phyloP scores from a whole-genome alignment of 2,888 invertebrate species.

The Ennomos quercinarius region DNA sequence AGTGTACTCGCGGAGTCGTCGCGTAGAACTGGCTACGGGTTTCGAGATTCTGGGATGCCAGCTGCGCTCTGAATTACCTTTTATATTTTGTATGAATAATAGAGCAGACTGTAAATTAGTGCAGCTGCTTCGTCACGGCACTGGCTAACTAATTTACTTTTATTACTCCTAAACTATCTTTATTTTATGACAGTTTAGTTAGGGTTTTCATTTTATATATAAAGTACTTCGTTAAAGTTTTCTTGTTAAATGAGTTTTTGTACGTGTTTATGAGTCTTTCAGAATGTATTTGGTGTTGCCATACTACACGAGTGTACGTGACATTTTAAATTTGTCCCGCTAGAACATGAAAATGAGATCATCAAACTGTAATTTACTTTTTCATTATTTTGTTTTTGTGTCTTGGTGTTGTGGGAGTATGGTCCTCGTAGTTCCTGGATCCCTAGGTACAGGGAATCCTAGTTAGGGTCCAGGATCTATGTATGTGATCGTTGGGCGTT shows the following conservation, averaged over 20 bases:
- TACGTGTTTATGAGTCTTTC: too few relatives aligned
- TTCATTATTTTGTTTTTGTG: too few relatives aligned
- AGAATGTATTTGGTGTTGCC: too few relatives aligned
- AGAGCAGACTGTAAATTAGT: conserved; percentile 44
- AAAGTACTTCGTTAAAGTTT: not conserved
- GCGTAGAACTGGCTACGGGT: conserved; percentile 56
- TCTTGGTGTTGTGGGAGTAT: too few relatives aligned
- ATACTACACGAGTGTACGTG: too few relatives aligned
- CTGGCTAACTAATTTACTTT: conserved; percentile 36
- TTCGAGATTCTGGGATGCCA: conserved; percentile 56
- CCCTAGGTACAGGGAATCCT: too few relatives aligned
- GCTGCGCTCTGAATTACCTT: conserved; percentile 57
- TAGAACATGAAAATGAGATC: too few relatives aligned
- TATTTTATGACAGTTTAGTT: conserved; percentile 1
- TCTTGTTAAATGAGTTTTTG: not conserved
- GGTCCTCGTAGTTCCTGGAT: too few relatives aligned
- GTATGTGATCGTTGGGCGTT: too few relatives aligned
- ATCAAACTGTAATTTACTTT: too few relatives aligned
- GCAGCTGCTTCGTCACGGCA: conserved; percentile 43
- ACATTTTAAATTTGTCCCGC: too few relatives aligned
- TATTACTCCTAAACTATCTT: conserved; percentile 23
- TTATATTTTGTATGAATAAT: conserved; percentile 55
- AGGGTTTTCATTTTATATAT: not conserved
- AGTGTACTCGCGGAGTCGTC: conserved; percentile 50
- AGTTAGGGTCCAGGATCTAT: too few relatives aligned